Percentiles rank a stretch among this genome's conserved stretches.
These are phyloP conservation scores for Diabrotica virgifera DNA, from an alignment of 1,140 invertebrate species.

Conservation along the genomic window DNA sequence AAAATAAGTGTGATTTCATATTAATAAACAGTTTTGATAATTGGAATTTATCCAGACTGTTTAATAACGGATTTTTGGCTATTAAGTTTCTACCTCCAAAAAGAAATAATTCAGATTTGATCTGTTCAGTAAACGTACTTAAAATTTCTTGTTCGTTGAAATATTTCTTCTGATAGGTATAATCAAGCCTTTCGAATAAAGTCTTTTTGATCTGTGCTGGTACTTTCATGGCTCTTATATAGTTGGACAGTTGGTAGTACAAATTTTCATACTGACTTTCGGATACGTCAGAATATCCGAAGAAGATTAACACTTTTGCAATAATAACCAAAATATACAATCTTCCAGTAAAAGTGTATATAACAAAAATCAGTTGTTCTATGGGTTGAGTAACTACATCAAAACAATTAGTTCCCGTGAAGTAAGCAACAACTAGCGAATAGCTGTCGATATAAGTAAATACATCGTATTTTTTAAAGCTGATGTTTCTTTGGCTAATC, in stretches of 20 bases:
- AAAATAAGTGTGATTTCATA: constrained; percentile 48
- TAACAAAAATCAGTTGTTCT: constrained; percentile 18
- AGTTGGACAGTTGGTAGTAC: constrained; percentile 18
- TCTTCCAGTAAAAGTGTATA: constrained; percentile 18
- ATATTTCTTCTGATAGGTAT: constrained; percentile 25
- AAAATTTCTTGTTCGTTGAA: constrained; percentile 29
- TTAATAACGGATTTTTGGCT: constrained; percentile 46
- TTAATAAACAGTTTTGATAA: constrained; percentile 40
- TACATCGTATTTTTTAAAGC: not conserved
- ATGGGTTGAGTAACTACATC: not conserved
- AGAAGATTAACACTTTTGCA: constrained; percentile 21
- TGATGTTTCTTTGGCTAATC: not conserved
- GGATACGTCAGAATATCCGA: constrained; percentile 25
- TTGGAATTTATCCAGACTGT: constrained; percentile 40
- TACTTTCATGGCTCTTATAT: constrained; percentile 22
- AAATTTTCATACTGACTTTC: constrained; percentile 29
- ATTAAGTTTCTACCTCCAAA: constrained; percentile 47
- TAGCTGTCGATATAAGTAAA: constrained; percentile 17
- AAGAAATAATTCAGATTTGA: constrained; percentile 47
- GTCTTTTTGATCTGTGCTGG: constrained; percentile 17
- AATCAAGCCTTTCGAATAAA: constrained; percentile 19
- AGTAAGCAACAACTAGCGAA: constrained; percentile 13
- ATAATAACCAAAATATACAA: constrained; percentile 25
- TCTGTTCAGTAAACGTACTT: constrained; percentile 26
- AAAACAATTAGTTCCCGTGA: constrained; percentile 13